A percentile compares a stretch with the other conserved stretches of the same genome.
Evolutionary conservation across 2,797 vertebrate species (phyloP).

Genomic region (Phoeniculus purpureus): DNA sequence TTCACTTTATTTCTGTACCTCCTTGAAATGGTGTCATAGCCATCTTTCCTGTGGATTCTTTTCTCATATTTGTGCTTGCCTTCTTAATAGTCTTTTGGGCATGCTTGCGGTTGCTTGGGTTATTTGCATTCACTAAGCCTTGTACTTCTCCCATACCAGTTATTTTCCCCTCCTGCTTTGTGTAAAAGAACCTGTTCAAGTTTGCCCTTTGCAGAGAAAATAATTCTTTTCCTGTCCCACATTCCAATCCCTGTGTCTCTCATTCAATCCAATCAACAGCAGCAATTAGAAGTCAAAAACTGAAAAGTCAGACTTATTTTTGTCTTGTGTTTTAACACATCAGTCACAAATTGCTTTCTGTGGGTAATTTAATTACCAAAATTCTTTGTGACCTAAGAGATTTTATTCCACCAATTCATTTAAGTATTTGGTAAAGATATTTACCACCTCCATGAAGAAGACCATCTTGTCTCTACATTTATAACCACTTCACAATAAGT

Average conservation of each 20-base stretch:
- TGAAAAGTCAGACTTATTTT: background rate
- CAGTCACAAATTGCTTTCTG: background rate
- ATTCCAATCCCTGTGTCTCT: background rate
- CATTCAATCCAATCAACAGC: background rate
- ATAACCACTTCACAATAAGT: background rate
- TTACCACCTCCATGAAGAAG: background rate
- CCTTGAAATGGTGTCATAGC: background rate
- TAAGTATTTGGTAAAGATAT: background rate
- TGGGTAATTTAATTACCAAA: background rate
- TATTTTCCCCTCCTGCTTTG: background rate
- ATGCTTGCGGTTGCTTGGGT: background rate
- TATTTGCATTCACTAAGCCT: background rate
- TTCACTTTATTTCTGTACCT: background rate
- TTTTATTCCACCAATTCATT: background rate
- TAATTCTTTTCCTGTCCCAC: background rate
- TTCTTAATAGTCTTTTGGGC: background rate
- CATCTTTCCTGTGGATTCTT: background rate
- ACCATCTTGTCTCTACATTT: background rate
- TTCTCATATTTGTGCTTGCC: background rate
- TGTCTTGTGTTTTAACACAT: background rate
- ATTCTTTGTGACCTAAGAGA: background rate
- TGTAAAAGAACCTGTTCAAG: background rate
- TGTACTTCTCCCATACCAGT: background rate
- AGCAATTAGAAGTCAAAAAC: background rate
- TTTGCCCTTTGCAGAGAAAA: background rate